A percentile compares a stretch with the other conserved stretches of the same genome.
Conservation (phyloP, 2,113 vertebrate genomes). For the Trogon melanurus region DNA sequence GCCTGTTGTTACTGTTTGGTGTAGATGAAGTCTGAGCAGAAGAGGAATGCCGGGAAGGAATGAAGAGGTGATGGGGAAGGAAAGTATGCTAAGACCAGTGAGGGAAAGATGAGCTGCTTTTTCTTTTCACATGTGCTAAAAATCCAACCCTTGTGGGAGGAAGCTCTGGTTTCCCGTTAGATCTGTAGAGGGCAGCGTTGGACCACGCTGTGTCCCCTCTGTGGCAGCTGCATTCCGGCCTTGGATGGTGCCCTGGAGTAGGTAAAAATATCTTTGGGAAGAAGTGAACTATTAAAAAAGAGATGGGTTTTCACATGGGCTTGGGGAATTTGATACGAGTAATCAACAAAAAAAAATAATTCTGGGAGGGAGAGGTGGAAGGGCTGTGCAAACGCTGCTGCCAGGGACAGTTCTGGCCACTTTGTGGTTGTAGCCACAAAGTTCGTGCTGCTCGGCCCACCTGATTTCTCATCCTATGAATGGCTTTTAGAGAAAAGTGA, state of each 20-base stretch:
- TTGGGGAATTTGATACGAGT: background rate
- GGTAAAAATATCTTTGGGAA: constrained; percentile 14
- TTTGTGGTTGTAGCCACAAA: background rate
- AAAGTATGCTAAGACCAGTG: background rate
- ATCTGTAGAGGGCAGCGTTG: constrained; percentile 59
- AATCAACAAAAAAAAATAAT: background rate
- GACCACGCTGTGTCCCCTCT: background rate
- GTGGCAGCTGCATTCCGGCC: background rate
- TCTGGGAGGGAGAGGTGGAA: background rate
- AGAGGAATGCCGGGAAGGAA: background rate
- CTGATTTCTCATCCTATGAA: background rate
- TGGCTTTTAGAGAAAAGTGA: background rate
- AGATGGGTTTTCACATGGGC: background rate
- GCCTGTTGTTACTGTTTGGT: background rate
- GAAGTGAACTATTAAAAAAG: background rate
- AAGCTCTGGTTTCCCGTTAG: background rate
- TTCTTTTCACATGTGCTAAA: background rate
- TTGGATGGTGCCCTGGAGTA: background rate
- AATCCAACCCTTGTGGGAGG: background rate
- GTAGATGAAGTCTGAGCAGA: background rate
- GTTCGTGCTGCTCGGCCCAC: background rate
- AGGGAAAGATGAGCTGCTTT: background rate
- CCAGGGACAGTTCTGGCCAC: background rate
- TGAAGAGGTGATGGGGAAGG: background rate
- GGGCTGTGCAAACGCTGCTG: background rate